phyloP scores from a whole-genome alignment of 2,113 vertebrate species.

The Mus musculus region DNA sequence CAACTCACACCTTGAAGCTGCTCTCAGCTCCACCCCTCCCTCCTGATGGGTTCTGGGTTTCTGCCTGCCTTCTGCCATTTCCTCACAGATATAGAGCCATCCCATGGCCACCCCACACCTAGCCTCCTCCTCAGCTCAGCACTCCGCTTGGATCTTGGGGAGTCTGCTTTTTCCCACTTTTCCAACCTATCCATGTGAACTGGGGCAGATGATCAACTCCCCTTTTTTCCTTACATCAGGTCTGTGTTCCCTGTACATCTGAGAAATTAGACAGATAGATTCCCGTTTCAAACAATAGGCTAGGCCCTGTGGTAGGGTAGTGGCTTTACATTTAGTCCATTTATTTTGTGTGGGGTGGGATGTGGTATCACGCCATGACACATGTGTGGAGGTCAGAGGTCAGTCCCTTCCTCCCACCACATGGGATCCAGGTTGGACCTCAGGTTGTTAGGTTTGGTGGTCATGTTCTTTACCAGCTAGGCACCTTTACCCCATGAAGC shows the following conservation, averaged over 20 bases:
- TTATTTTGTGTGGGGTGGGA: not conserved
- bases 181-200: not conserved
- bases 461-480: not conserved
- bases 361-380: no score
- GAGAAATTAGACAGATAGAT: conserved; percentile 59
- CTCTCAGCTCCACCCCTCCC: not conserved
- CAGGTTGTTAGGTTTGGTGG: not conserved
- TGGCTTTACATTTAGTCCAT: not conserved
- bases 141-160: not conserved
- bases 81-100: not conserved
- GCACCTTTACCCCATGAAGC: not conserved
- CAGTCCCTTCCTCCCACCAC: not conserved
- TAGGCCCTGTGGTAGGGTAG: not conserved
- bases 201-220: not conserved
- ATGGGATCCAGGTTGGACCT: not conserved
- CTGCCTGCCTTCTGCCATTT: conserved; percentile 1
- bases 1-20: not conserved
- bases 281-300: conserved; percentile 1
- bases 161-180: conserved; percentile 22
- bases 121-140: not conserved
- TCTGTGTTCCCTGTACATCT: not conserved
- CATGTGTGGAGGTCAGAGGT: not conserved
- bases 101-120: not conserved
- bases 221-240: not conserved
- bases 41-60: not conserved